phyloP scores from a whole-genome alignment of 1,140 invertebrate genomes.

The Galleria mellonella region DNA sequence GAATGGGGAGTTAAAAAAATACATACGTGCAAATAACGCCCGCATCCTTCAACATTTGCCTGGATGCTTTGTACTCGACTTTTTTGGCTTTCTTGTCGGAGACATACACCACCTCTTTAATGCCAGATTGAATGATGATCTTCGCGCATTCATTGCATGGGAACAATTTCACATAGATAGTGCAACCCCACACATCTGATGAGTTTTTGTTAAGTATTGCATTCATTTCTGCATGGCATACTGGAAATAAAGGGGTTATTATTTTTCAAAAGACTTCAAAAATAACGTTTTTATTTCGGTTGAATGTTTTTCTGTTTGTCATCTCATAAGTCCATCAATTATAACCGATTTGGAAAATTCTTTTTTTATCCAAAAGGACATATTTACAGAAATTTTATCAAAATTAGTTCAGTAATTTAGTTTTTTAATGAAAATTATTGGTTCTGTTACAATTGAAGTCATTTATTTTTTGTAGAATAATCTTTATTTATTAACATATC shows the following conservation, averaged over 20 bases:
- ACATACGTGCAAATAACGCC: constrained; percentile 66
- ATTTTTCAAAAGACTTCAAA: too few species aligned
- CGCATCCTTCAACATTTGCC: constrained; percentile 86
- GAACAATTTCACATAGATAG: constrained; percentile 91
- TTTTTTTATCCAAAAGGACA: too few species aligned
- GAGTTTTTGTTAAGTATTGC: constrained; percentile 91
- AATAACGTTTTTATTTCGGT: too few species aligned
- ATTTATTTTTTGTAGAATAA: too few species aligned
- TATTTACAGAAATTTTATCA: too few species aligned
- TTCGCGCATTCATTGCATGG: constrained; percentile 98
- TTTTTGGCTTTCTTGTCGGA: constrained; percentile 87
- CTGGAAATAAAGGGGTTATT: constrained; percentile 74
- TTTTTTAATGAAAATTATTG: too few species aligned
- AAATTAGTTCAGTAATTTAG: too few species aligned
- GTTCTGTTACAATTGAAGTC: too few species aligned
- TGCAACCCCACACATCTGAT: constrained; percentile 84
- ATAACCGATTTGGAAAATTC: too few species aligned
- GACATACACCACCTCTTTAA: constrained; percentile 86
- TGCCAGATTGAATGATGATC: constrained; percentile 96
- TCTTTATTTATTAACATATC: too few species aligned
- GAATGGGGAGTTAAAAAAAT: not conserved
- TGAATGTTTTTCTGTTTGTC: too few species aligned
- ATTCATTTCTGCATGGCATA: constrained; percentile 98
- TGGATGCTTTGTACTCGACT: constrained; percentile 81
- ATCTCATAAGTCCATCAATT: too few species aligned